Percentiles rank a stretch among this genome's conserved stretches.
phyloP scores from a whole-genome alignment of 2,888 invertebrate species.

The Mongoloraphidia duomilia region DNA sequence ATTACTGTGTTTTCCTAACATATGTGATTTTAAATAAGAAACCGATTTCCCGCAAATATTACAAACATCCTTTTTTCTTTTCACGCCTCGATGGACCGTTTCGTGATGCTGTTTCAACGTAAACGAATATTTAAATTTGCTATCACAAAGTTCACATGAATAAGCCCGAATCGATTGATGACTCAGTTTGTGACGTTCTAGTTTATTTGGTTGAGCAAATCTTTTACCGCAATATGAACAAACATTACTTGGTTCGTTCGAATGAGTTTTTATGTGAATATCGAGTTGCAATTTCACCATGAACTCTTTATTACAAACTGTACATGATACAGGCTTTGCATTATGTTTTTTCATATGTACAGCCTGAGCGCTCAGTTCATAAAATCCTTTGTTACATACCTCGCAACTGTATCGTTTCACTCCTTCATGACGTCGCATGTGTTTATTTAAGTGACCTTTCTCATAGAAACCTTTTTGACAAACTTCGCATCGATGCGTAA shows the following conservation, averaged over 20 bases:
- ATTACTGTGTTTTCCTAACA: too few species aligned
- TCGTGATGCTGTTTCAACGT: not conserved
- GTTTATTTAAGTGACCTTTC: constrained; percentile 31
- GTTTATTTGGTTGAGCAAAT: not conserved
- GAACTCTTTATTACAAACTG: not conserved
- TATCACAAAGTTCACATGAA: not conserved
- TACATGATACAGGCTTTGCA: not conserved
- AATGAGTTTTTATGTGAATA: not conserved
- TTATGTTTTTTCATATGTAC: not conserved
- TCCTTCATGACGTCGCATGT: constrained; percentile 29
- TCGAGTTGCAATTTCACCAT: not conserved
- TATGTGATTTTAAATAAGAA: not conserved
- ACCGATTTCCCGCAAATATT: constrained; percentile 3
- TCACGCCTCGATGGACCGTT: not conserved
- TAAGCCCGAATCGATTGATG: not conserved
- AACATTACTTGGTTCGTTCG: not conserved
- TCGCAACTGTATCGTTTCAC: constrained; percentile 1
- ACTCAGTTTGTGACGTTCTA: not conserved
- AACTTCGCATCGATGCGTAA: constrained; percentile 26
- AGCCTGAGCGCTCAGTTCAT: not conserved
- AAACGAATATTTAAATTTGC: not conserved
- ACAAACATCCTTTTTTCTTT: not conserved
- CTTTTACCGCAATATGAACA: not conserved
- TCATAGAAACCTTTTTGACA: constrained; percentile 35
- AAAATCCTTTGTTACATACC: not conserved